These are phyloP conservation scores for Pardosa pseudoannulata DNA, from an alignment of 2,888 invertebrate species.

Conservation along the genomic window DNA sequence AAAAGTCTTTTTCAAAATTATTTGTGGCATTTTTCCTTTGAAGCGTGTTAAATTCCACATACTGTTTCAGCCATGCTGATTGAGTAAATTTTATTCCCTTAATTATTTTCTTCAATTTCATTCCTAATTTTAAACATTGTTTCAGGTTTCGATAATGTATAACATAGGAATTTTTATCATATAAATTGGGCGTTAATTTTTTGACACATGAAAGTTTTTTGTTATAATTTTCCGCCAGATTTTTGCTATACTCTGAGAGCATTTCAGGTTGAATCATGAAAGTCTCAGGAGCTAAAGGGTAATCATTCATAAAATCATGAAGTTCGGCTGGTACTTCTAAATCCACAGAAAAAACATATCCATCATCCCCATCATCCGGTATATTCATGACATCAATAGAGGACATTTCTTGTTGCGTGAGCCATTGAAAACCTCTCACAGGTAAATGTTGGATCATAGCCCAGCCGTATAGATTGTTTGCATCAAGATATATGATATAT, in stretches of 20 bases:
- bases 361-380: background rate
- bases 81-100: no score
- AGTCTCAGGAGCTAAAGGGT: background rate
- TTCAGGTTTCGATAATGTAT: background rate
- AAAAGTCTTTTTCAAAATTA: no score
- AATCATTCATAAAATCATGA: background rate
- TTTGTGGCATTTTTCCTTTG: no score
- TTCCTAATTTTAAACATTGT: background rate
- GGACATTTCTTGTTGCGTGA: background rate
- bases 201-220: background rate
- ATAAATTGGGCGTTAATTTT: background rate
- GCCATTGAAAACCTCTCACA: background rate
- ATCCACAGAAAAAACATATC: background rate
- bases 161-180: background rate
- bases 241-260: background rate
- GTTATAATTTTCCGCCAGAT: background rate
- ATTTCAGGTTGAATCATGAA: background rate
- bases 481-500: background rate
- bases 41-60: no score
- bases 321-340: background rate
- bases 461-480: background rate
- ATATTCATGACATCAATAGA: background rate
- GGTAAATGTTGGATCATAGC: background rate
- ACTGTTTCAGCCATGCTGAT: no score
- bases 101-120: no score